These are phyloP conservation scores for Idaea biselata DNA, from an alignment of 2,888 invertebrate genomes.

Conservation along the genomic window DNA sequence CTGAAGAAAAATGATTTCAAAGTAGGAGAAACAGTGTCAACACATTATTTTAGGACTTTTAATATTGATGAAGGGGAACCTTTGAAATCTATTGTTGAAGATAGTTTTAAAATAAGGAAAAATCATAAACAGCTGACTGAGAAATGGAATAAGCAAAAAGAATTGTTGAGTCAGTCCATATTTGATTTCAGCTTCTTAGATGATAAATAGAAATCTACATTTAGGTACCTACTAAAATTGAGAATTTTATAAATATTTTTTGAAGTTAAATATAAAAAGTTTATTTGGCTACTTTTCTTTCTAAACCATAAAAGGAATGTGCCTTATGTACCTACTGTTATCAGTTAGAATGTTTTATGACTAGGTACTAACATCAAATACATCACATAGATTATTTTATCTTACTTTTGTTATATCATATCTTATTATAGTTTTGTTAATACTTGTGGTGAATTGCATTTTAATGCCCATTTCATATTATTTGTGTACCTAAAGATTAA, in stretches of 20 bases:
- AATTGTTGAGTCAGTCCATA: conserved; percentile 47
- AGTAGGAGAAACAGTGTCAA: conserved; percentile 68
- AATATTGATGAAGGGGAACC: conserved; percentile 49
- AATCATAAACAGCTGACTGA: conserved; percentile 54
- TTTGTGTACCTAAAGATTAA: too few species aligned
- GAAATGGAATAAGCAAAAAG: conserved; percentile 58
- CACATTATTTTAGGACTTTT: conserved; percentile 49
- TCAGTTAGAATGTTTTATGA: not conserved
- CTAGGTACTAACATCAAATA: not conserved
- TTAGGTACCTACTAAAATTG: too few species aligned
- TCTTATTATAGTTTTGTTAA: not conserved
- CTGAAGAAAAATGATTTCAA: conserved; percentile 67
- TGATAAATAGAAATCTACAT: conserved; percentile 33
- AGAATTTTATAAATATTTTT: not conserved
- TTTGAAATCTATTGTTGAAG: conserved; percentile 65
- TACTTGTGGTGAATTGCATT: conserved; percentile 1
- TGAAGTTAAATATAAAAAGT: not conserved
- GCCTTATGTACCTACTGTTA: conserved; percentile 1
- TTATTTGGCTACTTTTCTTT: not conserved
- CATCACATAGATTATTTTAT: not conserved
- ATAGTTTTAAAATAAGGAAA: conserved; percentile 64
- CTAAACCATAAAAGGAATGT: not conserved
- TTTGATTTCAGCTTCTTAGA: conserved; percentile 69
- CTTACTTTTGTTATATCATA: not conserved
- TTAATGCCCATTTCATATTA: too few species aligned